Conservation (phyloP, 2,797 vertebrate genomes). For the Siniperca scherzeri region DNA sequence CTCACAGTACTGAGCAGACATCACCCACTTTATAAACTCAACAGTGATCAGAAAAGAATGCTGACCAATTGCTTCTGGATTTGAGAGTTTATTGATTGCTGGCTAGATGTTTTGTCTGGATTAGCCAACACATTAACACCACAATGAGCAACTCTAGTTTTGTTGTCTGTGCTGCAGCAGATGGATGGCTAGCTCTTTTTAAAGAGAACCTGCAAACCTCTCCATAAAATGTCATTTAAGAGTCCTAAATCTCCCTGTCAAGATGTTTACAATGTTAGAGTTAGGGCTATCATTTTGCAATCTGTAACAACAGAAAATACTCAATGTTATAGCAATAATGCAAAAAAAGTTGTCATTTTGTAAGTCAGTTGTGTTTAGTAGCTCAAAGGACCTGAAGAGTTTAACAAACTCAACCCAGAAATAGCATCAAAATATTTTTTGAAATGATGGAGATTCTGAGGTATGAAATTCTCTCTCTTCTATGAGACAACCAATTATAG, state of each 20-base stretch:
- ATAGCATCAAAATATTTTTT: not conserved
- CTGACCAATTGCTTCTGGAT: slow-evolving; percentile 25
- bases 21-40: slow-evolving; percentile 15
- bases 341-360: not conserved
- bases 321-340: not conserved
- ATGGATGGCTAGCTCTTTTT: not conserved
- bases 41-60: slow-evolving; percentile 19
- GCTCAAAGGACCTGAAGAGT: not conserved
- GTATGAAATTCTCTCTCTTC: not conserved
- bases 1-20: not conserved
- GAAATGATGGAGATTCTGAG: not conserved
- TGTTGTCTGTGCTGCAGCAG: slow-evolving; percentile 10
- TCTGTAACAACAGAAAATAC: not conserved
- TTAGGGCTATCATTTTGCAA: not conserved
- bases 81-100: slow-evolving; percentile 29
- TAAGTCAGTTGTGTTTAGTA: not conserved
- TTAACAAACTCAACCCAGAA: not conserved
- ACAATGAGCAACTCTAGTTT: slow-evolving; percentile 1
- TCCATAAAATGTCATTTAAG: not conserved
- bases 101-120: slow-evolving; percentile 8
- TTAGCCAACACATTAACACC: slow-evolving; percentile 14
- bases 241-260: not conserved
- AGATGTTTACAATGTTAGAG: not conserved
- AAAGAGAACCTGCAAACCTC: slow-evolving; percentile 2
- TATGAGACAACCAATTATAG: not conserved